Percentiles rank a stretch among this genome's conserved stretches.
Evolutionary conservation across 2,888 invertebrate species (phyloP).

Genomic region (Amiota mariae): DNA sequence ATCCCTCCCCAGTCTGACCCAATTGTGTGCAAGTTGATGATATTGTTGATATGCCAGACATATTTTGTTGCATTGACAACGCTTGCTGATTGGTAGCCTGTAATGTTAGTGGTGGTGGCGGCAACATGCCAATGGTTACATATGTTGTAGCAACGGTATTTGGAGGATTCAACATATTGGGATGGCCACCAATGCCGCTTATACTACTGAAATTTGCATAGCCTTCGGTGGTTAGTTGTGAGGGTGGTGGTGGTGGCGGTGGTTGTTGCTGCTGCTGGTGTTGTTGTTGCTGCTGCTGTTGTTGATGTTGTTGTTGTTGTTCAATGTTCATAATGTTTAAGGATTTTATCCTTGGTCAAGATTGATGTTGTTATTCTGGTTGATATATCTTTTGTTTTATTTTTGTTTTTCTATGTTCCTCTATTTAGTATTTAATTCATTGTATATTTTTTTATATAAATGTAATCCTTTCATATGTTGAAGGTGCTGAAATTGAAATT

Average conservation of each 20-base stretch:
- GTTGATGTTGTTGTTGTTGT: slow-evolving; percentile 41
- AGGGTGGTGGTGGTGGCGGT: slow-evolving; percentile 52
- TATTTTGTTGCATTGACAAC: not conserved
- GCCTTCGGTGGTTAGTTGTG: slow-evolving; percentile 44
- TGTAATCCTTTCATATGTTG: not conserved
- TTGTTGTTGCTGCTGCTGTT: slow-evolving; percentile 40
- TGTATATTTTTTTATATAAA: not conserved
- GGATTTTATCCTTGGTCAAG: slow-evolving; percentile 36
- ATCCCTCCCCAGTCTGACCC: not conserved
- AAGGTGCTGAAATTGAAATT: no score
- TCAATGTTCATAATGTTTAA: slow-evolving; percentile 58
- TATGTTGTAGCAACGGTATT: slow-evolving; percentile 49
- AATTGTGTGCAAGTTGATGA: slow-evolving; percentile 38
- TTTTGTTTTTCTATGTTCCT: not conserved
- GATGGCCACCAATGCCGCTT: slow-evolving; percentile 40
- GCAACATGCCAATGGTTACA: slow-evolving; percentile 56
- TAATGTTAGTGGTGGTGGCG: slow-evolving; percentile 21
- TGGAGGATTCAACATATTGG: slow-evolving; percentile 44
- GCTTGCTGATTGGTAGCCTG: slow-evolving; percentile 14
- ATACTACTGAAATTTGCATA: slow-evolving; percentile 28
- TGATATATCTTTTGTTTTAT: not conserved
- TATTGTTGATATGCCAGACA: slow-evolving; percentile 49
- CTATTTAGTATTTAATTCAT: not conserved
- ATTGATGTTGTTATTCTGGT: slow-evolving; percentile 46
- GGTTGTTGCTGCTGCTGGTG: slow-evolving; percentile 32